Percentiles rank a stretch among this genome's conserved stretches.
These are phyloP conservation scores for Australoheros facetus DNA, from an alignment of 2,797 vertebrate species.

Conservation along the genomic window DNA sequence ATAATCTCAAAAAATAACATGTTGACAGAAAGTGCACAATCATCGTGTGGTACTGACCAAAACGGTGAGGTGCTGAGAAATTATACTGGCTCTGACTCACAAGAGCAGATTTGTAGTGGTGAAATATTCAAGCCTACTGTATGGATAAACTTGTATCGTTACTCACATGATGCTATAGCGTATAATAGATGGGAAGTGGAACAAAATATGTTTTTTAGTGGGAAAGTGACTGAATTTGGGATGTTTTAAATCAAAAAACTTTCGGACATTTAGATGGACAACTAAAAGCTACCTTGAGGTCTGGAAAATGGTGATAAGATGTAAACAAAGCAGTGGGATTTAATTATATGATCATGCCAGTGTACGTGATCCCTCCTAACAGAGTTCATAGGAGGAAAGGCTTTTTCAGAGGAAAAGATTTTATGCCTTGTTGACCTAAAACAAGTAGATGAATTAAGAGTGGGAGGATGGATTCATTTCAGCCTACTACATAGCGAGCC, in stretches of 20 bases:
- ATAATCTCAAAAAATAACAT: constrained; percentile 59
- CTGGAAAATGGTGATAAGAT: constrained; percentile 11
- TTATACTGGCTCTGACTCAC: constrained; percentile 7
- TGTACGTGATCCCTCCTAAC: constrained; percentile 52
- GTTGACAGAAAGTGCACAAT: constrained; percentile 44
- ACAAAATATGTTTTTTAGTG: background rate
- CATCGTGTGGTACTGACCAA: constrained; percentile 11
- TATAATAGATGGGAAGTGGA: too few species aligned
- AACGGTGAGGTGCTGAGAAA: constrained; percentile 6
- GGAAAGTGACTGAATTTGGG: background rate
- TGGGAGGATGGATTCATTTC: constrained; percentile 42
- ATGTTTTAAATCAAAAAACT: background rate
- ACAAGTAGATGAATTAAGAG: constrained; percentile 45
- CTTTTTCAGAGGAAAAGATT: constrained; percentile 41
- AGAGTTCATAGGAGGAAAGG: constrained; percentile 49
- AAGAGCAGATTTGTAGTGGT: constrained; percentile 14
- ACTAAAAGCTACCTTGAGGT: background rate
- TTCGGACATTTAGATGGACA: background rate
- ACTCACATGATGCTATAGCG: background rate
- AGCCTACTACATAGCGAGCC: constrained; percentile 19
- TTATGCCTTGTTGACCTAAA: constrained; percentile 39
- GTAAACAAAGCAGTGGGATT: constrained; percentile 27
- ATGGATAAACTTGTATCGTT: background rate
- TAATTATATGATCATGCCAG: constrained; percentile 45
- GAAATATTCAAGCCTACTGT: constrained; percentile 29